These are phyloP conservation scores for Pristis pectinata DNA, from an alignment of 2,797 vertebrate genomes.

Conservation along the genomic window DNA sequence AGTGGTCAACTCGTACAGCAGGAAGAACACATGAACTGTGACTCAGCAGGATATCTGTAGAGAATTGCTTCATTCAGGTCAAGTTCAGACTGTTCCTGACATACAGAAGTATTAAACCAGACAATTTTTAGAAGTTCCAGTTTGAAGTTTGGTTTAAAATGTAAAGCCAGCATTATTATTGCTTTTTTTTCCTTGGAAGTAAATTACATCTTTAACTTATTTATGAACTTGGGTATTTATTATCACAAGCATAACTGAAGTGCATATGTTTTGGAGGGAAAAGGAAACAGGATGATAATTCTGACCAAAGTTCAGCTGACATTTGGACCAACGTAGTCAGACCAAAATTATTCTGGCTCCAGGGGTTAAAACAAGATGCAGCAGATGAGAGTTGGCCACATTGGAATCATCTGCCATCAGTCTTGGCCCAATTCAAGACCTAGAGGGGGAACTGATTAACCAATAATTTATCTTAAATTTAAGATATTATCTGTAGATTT, in stretches of 20 bases:
- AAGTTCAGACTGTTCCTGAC: conserved; percentile 11
- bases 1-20: not conserved
- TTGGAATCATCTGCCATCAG: not conserved
- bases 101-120: not conserved
- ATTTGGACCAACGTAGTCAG: conserved; percentile 18
- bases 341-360: conserved; percentile 19
- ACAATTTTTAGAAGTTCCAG: not conserved
- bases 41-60: conserved; percentile 8
- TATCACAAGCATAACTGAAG: not conserved
- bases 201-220: conserved; percentile 29
- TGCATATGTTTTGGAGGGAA: not conserved
- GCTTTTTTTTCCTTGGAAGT: not conserved
- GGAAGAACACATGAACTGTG: not conserved
- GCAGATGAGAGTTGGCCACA: not conserved
- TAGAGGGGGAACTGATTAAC: not conserved
- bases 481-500: not conserved
- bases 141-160: conserved; percentile 25
- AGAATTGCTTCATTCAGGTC: not conserved
- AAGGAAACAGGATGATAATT: not conserved
- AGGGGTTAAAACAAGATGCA: not conserved
- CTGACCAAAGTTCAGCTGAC: conserved; percentile 30
- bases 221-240: conserved; percentile 32
- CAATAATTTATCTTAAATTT: not conserved
- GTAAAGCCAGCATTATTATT: conserved; percentile 3
- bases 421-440: not conserved